Base-by-base conservation (phyloP, 2,888 invertebrate genomes). In the Hedya salicella region DNA sequence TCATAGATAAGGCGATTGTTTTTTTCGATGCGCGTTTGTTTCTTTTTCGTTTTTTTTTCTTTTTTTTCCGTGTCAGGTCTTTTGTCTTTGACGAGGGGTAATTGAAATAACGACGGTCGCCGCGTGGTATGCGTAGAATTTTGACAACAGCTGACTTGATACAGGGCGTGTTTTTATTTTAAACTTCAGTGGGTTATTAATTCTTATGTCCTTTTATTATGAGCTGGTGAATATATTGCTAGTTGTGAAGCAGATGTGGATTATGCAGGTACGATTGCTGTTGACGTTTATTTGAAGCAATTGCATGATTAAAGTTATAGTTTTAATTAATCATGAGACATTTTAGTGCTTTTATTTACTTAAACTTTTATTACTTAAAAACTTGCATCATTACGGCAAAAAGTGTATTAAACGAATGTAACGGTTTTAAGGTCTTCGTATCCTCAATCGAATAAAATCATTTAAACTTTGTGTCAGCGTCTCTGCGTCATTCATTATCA, bases 31-130 rank as follows among this genome's bases (percentile, higher is more conserved):
- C 76, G 71, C 80, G 78, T 81, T 82, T 79, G 78, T 79, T 79
- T 77, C 70, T 77, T 76, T 25, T 25, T 25, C 25, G 25, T 25
- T 25, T 25, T 25, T 78, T 78, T 73, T 21, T 25, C 5, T 74
- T 77, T 79, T 80, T 83, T 80, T 79, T 80, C 75, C 77, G 80
- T 88, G 91, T 89, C 91, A 89, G 85, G 80, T 84, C 90, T 87
- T 91, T 92, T 92, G 92, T 92, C 88, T 91, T 89, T 92, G 92
- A 92, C 89, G 87, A 89, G 87, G 92, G 79, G 87, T 91, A 92
- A 91, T 91, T 91, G 91, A 91, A 91, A 92, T 92, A 92, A 92
- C 89, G 90, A 90, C 81, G 86, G 85, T 81, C 86, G 82, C 80
- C 76, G 78, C 73, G 74, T 76, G 89, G 89, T 86, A 91, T 91